These are phyloP conservation scores for Cotesia typhae DNA, from an alignment of 1,140 invertebrate genomes.

Conservation along the genomic window DNA sequence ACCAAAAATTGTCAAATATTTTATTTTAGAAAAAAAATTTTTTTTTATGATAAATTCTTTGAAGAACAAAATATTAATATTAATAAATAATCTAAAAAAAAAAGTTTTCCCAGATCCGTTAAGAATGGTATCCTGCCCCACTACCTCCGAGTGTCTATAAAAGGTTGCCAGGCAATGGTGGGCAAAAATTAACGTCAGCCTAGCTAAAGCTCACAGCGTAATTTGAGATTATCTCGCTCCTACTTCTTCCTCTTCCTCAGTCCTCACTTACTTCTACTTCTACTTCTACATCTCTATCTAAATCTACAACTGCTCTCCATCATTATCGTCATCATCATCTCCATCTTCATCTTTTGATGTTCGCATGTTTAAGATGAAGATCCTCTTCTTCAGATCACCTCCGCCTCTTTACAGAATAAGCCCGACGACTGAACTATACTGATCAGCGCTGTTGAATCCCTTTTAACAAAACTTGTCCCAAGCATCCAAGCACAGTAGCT, in stretches of 20 bases:
- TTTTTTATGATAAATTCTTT: too few relatives aligned
- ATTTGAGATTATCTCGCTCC: constrained; percentile 49
- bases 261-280: constrained; percentile 17
- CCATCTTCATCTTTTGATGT: neutral
- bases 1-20: too few relatives aligned
- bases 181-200: constrained; percentile 42
- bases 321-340: constrained; percentile 14
- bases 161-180: constrained; percentile 46
- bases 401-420: neutral
- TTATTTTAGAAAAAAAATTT: too few relatives aligned
- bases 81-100: constrained; percentile 20
- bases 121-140: constrained; percentile 41
- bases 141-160: constrained; percentile 47
- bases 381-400: neutral
- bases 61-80: neutral
- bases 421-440: too few relatives aligned
- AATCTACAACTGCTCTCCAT: constrained; percentile 9
- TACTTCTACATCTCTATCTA: constrained; percentile 16
- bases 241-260: constrained; percentile 21
- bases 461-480: neutral
- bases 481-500: constrained; percentile 9
- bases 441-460: neutral
- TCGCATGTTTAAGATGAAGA: too few relatives aligned
- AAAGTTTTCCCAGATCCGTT: constrained; percentile 38
- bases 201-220: constrained; percentile 43